phyloP scores from a whole-genome alignment of 2,113 vertebrate genomes.

The Anseranas semipalmata region DNA sequence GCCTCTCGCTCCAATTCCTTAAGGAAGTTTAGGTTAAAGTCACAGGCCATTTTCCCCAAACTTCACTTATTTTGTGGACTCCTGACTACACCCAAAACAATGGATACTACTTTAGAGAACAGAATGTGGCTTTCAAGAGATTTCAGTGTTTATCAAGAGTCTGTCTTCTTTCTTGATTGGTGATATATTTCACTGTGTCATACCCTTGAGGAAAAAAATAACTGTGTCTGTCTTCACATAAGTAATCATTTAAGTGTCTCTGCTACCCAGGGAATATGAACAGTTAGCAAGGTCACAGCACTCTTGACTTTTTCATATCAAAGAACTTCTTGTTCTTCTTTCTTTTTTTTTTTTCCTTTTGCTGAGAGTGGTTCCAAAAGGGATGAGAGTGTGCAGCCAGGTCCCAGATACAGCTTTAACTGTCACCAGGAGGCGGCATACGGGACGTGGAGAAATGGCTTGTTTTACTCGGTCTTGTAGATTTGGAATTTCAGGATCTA shows the following conservation, averaged over 20 bases:
- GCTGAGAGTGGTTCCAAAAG: neutral
- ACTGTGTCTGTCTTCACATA: neutral
- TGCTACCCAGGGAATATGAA: neutral
- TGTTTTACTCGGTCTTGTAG: neutral
- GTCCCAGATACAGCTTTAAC: neutral
- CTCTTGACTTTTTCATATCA: neutral
- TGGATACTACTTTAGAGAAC: neutral
- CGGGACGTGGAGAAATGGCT: neutral
- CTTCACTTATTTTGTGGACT: neutral
- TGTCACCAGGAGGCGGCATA: neutral
- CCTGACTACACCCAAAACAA: neutral
- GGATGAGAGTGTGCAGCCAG: neutral
- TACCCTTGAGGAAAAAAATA: neutral
- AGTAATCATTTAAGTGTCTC: neutral
- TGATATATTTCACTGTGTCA: neutral
- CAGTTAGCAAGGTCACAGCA: neutral
- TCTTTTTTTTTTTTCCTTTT: neutral
- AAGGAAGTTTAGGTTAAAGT: conserved; percentile 82
- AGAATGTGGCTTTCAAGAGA: neutral
- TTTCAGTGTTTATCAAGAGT: neutral
- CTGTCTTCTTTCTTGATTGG: neutral
- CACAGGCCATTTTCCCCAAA: conserved; percentile 61
- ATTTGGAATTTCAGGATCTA: neutral
- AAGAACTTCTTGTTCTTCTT: neutral
- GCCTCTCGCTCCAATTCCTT: conserved; percentile 82